These are phyloP conservation scores for Odontocolon sp. DNA, from an alignment of 2,888 invertebrate species.

Conservation along the genomic window DNA sequence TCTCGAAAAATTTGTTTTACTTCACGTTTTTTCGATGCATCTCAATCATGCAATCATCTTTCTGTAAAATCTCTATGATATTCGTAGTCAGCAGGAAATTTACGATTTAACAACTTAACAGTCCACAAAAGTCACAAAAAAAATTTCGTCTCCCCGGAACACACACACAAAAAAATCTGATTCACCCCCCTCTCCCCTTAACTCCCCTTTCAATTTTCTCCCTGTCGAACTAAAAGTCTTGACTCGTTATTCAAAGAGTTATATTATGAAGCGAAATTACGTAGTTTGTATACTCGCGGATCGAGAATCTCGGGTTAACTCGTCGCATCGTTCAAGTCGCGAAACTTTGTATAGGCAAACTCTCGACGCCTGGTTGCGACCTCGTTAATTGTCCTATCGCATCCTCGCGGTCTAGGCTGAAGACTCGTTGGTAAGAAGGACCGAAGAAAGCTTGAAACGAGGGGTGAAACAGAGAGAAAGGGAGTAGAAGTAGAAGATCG, in stretches of 20 bases:
- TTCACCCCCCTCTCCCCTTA: no score
- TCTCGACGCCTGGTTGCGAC: slow-evolving; percentile 69
- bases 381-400: slow-evolving; percentile 79
- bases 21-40: no score
- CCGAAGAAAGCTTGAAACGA: slow-evolving; percentile 31
- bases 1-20: no score
- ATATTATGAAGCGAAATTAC: background rate
- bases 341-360: slow-evolving; percentile 66
- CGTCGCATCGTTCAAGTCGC: slow-evolving; percentile 36
- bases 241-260: slow-evolving; percentile 24
- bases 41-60: no score
- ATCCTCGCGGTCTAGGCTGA: slow-evolving; percentile 65
- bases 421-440: slow-evolving; percentile 25
- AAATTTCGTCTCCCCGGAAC: no score
- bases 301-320: slow-evolving; percentile 3
- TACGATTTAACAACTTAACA: no score
- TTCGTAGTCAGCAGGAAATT: no score
- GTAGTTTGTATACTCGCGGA: no score
- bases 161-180: no score
- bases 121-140: no score
- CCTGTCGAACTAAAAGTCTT: background rate
- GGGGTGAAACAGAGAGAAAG: slow-evolving; percentile 32
- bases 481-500: slow-evolving; percentile 60
- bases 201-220: background rate
- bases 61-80: no score